Evolutionary conservation across 2,113 vertebrate genomes (phyloP).

Genomic region (Colaptes auratus): DNA sequence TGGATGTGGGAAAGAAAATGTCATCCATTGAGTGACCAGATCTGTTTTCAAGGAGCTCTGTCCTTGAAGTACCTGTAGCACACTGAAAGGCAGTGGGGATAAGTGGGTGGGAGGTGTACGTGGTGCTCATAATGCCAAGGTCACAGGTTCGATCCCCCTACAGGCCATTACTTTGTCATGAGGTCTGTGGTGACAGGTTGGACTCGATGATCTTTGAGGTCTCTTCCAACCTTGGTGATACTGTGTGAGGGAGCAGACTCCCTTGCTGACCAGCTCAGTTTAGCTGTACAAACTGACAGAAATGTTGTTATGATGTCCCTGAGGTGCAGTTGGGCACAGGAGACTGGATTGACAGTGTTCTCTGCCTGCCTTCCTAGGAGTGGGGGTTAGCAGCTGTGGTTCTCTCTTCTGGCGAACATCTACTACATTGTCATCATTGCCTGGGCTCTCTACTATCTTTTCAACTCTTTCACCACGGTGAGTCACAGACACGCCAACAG

Average conservation of each 20-base stretch:
- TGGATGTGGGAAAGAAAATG: not conserved
- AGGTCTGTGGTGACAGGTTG: too few species aligned
- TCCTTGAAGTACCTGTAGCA: not conserved
- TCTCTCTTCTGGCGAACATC: constrained; percentile 90
- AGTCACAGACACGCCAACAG: not conserved
- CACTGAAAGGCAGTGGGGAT: not conserved
- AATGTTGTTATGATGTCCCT: fast-evolving
- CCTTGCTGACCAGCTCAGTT: not conserved
- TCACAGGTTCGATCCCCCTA: too few species aligned
- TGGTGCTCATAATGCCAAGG: too few species aligned
- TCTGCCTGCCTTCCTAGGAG: constrained; percentile 71
- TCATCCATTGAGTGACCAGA: not conserved
- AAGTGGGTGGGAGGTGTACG: fast-evolving
- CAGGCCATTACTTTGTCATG: too few species aligned
- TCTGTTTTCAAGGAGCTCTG: not conserved
- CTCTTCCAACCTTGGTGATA: too few species aligned
- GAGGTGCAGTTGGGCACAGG: not conserved
- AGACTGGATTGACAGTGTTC: not conserved
- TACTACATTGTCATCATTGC: constrained; percentile 93
- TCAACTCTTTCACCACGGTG: constrained; percentile 87
- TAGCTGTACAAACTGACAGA: fast-evolving
- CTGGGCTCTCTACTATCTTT: constrained; percentile 92
- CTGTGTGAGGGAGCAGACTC: not conserved
- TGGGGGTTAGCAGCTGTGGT: constrained; percentile 88
- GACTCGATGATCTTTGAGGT: too few species aligned